Evolutionary conservation across 2,797 vertebrate genomes (phyloP), one percentile per base, ranked within the genome.

Genomic region (Balearica regulorum): DNA sequence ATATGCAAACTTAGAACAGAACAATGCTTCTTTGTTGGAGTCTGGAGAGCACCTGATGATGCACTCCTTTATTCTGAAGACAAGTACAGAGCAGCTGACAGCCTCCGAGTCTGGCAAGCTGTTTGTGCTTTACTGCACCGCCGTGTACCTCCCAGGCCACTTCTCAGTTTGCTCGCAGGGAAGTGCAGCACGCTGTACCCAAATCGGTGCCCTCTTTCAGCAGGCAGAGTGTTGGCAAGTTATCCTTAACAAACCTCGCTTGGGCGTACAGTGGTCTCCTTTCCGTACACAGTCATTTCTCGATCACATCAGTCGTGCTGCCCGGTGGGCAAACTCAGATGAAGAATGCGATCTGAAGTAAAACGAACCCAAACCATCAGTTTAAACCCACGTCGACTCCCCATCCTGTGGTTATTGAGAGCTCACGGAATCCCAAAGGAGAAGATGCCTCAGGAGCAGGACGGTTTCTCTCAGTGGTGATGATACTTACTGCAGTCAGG

Each of bases 241-340:
- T 20, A 6, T 5, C 43, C 39, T 3, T 10, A 29, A 16, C 20
- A 5, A 25, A 19, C 28, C 10, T 2, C 1, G 7, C 64, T 26
- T 24, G 20, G 2, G 6, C 49, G 2, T 3, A 15, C 44, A 2
- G 29, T 0, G 26, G 14, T 20, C 57, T 48, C 54, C 29, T 54
- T 20, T 20, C 11, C 0, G 0, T 26, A 21, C 1, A 0, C n/a
- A 37, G 49, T 20, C 25, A 3, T 16, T 44, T 28, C n/a, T 41
- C 24, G 4, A 16, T n/a, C 44, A 6, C 49, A 4, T 51, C 35
- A 10, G 43, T 37, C 68, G 1, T 3, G 26, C 28, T 35, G 68
- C 55, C 48, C 11, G 3, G 18, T 9, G 75, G 44, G 21, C 46
- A 69, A 69, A 35, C 49, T 46, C 25, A 35, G 75, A 28, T 13